Evolutionary conservation across 2,113 vertebrate species (phyloP), one percentile per base, ranked within the genome.

Genomic region (Xerus inauris): DNA sequence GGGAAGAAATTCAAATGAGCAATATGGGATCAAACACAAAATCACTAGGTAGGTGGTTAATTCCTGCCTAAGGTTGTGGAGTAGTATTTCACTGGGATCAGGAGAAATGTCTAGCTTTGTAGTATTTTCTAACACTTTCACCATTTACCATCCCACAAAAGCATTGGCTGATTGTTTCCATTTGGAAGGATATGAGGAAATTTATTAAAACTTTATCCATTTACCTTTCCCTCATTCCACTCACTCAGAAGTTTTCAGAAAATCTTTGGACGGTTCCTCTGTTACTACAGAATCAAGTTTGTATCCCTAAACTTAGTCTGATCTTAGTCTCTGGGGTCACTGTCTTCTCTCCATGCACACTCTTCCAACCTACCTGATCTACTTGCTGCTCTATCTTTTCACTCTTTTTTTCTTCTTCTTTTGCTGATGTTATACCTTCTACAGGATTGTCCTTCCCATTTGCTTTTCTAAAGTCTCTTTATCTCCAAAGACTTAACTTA

Each of bases 1-100:
- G 99, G 97, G 99, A 99, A 93, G 99, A 99, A 99, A 99, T 99
- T 98, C 99, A 99, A 93, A 98, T 99, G 99, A 99, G 99, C 98
- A 99, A 98, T 98, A 97, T 99, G 98, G 99, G 99, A 98, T 99
- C 99, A 99, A 99, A 99, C 98, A 98, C 98, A 98, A 97, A 93
- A 94, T 38, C 65, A 67, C 82, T 96, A 94, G 85, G 98, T 98
- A 94, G 94, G 97, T 97, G 47, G n/a, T 92, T 54, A 64, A 47
- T 89, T 89, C 4, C 51, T 71, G 32, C 73, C 40, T 85, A 35
- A 89, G 76, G 84, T 7, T 17, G 6, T 40, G 84, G 49, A 96
- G 40, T 87, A 11, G 6, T 35, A 14, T 81, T 47, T 54, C 38
- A 9, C 1, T 62, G 87, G 77, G 49, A 4, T 72, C 35, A 54